These are phyloP conservation scores for Nezara viridula DNA, from an alignment of 2,888 invertebrate genomes.

Conservation along the genomic window DNA sequence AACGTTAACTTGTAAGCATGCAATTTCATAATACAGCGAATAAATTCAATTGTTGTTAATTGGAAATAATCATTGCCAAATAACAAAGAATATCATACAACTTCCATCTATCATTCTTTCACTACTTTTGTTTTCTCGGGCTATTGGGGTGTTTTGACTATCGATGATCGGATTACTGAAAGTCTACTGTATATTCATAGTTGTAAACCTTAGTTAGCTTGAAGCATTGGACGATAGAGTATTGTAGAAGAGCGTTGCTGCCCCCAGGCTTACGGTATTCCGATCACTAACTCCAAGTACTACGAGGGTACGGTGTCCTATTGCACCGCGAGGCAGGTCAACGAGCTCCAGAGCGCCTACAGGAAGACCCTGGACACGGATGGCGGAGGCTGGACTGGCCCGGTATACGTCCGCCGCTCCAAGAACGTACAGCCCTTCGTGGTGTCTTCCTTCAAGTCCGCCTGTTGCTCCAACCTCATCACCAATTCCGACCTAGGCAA, in stretches of 20 bases:
- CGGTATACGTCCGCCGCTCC: constrained; percentile 66
- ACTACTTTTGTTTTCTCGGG: too few species aligned
- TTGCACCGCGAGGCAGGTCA: constrained; percentile 72
- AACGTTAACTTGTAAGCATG: too few species aligned
- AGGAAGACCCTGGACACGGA: constrained; percentile 74
- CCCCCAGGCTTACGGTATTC: constrained; percentile 73
- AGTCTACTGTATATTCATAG: too few species aligned
- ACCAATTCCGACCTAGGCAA: constrained; percentile 21
- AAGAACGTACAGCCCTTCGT: constrained; percentile 66
- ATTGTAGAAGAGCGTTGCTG: neutral
- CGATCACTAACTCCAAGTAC: constrained; percentile 74
- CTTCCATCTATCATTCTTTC: too few species aligned
- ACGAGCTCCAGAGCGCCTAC: constrained; percentile 73
- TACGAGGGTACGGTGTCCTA: constrained; percentile 76
- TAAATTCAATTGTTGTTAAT: too few species aligned
- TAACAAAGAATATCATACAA: too few species aligned
- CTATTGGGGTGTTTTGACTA: too few species aligned
- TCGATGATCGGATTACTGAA: too few species aligned
- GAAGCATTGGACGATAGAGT: too few species aligned
- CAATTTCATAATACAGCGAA: too few species aligned
- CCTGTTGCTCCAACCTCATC: constrained; percentile 55
- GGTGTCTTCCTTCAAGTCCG: constrained; percentile 61
- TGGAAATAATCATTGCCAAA: too few species aligned
- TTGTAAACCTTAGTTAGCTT: too few species aligned
- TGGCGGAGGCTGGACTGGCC: constrained; percentile 74